Evolutionary conservation across 2,888 invertebrate species (phyloP).

Genomic region (Abrostola tripartita): DNA sequence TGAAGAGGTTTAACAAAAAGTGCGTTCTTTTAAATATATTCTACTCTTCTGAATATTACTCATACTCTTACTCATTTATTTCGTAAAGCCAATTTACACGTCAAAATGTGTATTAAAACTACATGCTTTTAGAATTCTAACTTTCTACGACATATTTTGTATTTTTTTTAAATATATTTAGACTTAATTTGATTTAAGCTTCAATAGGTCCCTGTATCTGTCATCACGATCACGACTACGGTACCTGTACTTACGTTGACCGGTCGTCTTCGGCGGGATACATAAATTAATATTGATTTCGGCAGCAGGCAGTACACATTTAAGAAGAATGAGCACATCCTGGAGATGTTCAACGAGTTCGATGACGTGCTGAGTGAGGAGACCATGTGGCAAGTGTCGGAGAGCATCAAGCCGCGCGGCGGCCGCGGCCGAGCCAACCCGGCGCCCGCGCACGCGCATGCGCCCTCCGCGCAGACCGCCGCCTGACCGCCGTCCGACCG

Average conservation of each 20-base stretch:
- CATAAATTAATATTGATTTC: conserved; percentile 30
- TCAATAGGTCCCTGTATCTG: not conserved
- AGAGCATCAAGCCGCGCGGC: conserved; percentile 97
- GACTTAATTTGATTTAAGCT: not conserved
- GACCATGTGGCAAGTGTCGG: conserved; percentile 99
- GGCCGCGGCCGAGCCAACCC: conserved; percentile 84
- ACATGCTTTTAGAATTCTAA: not conserved
- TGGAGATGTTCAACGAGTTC: conserved; percentile 98
- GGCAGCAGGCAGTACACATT: conserved; percentile 94
- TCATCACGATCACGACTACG: not conserved
- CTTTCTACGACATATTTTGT: too few species aligned
- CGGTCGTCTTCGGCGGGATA: not conserved
- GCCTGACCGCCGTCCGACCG: conserved; percentile 59
- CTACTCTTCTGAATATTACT: not conserved
- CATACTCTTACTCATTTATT: too few species aligned
- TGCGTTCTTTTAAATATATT: conserved; percentile 80
- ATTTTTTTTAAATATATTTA: too few species aligned
- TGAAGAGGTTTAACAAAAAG: conserved; percentile 99
- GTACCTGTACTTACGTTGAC: not conserved
- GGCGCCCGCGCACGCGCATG: conserved; percentile 54
- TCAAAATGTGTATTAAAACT: too few species aligned
- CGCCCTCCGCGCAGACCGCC: conserved; percentile 50
- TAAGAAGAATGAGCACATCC: conserved; percentile 97
- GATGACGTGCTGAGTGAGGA: conserved; percentile 98
- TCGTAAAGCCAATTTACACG: too few species aligned